phyloP scores from a whole-genome alignment of 2,797 vertebrate genomes.

The Clarias pachynema region DNA sequence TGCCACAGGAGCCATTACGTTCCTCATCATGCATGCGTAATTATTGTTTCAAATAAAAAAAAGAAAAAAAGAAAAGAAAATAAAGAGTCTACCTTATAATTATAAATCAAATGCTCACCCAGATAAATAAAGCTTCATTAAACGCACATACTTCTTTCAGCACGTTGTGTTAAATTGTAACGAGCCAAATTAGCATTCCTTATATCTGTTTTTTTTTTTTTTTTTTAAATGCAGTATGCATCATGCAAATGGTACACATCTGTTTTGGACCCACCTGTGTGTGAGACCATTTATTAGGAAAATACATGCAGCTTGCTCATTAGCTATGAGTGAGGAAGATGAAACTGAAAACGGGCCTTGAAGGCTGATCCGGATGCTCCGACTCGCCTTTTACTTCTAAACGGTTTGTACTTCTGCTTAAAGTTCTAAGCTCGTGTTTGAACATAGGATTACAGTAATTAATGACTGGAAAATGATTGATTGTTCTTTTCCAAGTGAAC shows the following conservation, averaged over 20 bases:
- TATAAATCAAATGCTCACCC: background rate
- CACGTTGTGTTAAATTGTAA: background rate
- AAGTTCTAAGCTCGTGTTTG: background rate
- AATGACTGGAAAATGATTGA: background rate
- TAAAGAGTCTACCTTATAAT: background rate
- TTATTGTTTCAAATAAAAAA: background rate
- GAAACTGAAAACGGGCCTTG: background rate
- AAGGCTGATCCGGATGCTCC: background rate
- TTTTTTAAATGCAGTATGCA: background rate
- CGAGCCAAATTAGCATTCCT: background rate
- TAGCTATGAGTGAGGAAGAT: background rate
- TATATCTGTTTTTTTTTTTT: background rate
- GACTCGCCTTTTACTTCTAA: background rate
- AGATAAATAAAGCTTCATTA: background rate
- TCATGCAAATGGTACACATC: slow-evolving; percentile 1
- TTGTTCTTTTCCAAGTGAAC: background rate
- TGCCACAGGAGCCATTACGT: background rate
- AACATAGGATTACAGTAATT: background rate
- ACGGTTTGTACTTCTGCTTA: background rate
- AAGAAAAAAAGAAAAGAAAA: rapidly evolving
- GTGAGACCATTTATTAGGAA: background rate
- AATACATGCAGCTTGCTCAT: background rate
- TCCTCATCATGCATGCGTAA: background rate
- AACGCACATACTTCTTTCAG: background rate
- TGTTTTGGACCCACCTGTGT: slow-evolving; percentile 14